Percentiles rank a stretch among this genome's conserved stretches.
These are phyloP conservation scores for Clavelina lepadiformis DNA, from an alignment of 23 tunicate species.

Conservation along the genomic window DNA sequence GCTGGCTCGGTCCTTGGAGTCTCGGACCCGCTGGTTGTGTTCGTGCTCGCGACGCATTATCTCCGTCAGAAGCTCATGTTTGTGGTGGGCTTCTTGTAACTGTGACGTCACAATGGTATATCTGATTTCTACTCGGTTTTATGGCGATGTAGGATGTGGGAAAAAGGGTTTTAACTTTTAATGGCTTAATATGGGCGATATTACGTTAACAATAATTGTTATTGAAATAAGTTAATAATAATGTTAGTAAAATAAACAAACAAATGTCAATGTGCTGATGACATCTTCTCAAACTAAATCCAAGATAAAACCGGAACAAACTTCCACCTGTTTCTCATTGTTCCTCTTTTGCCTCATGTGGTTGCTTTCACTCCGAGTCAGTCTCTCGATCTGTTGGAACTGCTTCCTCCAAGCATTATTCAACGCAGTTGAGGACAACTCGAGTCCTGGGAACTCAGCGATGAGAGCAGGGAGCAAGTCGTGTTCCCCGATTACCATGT, in stretches of 20 bases:
- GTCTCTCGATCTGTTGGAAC: slow-evolving; percentile 77
- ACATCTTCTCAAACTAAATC: background rate
- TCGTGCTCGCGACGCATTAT: slow-evolving; percentile 85
- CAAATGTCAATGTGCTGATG: background rate
- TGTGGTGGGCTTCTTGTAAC: slow-evolving; percentile 77
- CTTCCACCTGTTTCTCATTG: slow-evolving; percentile 58
- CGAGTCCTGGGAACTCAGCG: slow-evolving; percentile 72
- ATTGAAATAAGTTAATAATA: too few species aligned
- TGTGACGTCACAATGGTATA: too few species aligned
- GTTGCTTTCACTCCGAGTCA: slow-evolving; percentile 37
- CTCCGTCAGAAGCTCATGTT: slow-evolving; percentile 70
- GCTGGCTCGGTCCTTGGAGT: slow-evolving; percentile 31
- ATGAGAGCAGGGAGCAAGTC: slow-evolving; percentile 77
- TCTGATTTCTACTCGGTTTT: too few species aligned
- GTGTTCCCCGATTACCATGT: slow-evolving; percentile 72
- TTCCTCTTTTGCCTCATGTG: slow-evolving; percentile 39
- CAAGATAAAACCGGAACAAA: background rate
- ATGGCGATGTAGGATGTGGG: too few species aligned
- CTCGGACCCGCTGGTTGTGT: slow-evolving; percentile 74
- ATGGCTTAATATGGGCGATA: too few species aligned
- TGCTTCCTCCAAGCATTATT: slow-evolving; percentile 91
- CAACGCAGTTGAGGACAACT: slow-evolving; percentile 45
- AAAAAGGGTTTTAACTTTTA: too few species aligned
- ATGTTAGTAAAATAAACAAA: too few species aligned
- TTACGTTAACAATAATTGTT: too few species aligned